Percentiles rank a stretch among this genome's conserved stretches.
These are phyloP conservation scores for Chaenodraco wilsoni DNA, from an alignment of 2,797 vertebrate species.

Conservation along the genomic window DNA sequence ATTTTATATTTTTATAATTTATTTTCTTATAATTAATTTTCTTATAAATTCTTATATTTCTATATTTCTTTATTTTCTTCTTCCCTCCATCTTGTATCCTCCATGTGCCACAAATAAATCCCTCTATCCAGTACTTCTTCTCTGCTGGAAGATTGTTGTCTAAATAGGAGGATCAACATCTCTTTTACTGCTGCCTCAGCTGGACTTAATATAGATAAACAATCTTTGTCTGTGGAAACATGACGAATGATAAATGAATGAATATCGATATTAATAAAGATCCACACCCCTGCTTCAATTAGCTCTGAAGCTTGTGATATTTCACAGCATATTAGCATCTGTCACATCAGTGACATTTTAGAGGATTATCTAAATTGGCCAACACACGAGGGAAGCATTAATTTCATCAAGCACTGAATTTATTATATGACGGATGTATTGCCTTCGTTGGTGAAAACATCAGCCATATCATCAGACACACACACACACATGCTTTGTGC, in stretches of 20 bases:
- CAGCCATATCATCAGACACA: conserved; percentile 1
- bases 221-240: conserved; percentile 37
- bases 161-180: conserved; percentile 33
- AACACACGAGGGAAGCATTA: conserved; percentile 35
- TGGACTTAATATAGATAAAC: conserved; percentile 16
- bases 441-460: conserved; percentile 24
- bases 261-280: conserved; percentile 63
- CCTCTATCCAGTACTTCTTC: conserved; percentile 5
- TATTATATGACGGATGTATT: conserved; percentile 18
- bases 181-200: conserved; percentile 19
- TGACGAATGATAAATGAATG: conserved; percentile 52
- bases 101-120: conserved; percentile 2
- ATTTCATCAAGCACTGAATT: conserved; percentile 45
- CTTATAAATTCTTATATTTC: too few species aligned
- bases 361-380: conserved; percentile 50
- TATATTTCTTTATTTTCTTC: conserved; percentile 11
- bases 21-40: background rate
- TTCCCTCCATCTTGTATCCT: background rate
- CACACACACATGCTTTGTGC: background rate
- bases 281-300: conserved; percentile 53
- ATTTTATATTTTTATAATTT: background rate
- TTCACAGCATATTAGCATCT: conserved; percentile 54
- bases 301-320: conserved; percentile 53
- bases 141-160: conserved; percentile 18
- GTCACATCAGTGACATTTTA: conserved; percentile 27